Base-by-base conservation (phyloP, 2,888 invertebrate species). In the Disparrhopalites patrizii region DNA sequence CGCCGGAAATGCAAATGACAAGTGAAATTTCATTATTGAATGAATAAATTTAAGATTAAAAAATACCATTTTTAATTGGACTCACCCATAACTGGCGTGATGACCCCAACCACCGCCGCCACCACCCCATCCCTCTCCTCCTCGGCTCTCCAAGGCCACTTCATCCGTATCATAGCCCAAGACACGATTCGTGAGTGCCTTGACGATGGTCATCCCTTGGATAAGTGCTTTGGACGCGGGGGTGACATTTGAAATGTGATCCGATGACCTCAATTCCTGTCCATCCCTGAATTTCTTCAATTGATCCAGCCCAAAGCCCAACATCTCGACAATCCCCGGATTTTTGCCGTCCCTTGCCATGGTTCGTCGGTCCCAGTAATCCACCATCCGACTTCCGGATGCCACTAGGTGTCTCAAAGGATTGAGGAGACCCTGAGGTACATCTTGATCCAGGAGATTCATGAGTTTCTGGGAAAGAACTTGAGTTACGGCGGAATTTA, bases 281-380 rank as follows among this genome's bases (percentile, higher is more conserved):
- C 75, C 75, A 66, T 75, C 75, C n/a, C 74, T 67, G 54, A 73
- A 74, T 47, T 70, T 70, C 51, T 75, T 75, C 25, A 75, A 50
- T 62, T 74, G 72, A 25, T 74, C 73, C 38, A 75, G 64, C 7
- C 75, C 75, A 68, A 73, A 73, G 8, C 73, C 75, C 51, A 75
- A 62, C 69, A 75, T 70, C 60, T 75, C 75, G 0, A 75, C 70
- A 43, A 75, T 72, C 3, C 74, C 74, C 10, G 73, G 70, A 18
- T 60, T 67, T 28, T 74, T 72, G 40, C 74, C 73, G 62, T 75
- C 75, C 43, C 75, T 51, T 7, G 73, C 73, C 47, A 62, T 71
- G 0, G 70, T 65, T 54, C 70, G 31, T 30, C 74, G 70, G 54
- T 75, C 75, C 75, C 75, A 75, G 61, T 70, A 75, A 20, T 74